A percentile compares a stretch with the other conserved stretches of the same genome.
These are phyloP conservation scores for Amphilophus citrinellus DNA, from an alignment of 2,113 vertebrate genomes.

Conservation along the genomic window DNA sequence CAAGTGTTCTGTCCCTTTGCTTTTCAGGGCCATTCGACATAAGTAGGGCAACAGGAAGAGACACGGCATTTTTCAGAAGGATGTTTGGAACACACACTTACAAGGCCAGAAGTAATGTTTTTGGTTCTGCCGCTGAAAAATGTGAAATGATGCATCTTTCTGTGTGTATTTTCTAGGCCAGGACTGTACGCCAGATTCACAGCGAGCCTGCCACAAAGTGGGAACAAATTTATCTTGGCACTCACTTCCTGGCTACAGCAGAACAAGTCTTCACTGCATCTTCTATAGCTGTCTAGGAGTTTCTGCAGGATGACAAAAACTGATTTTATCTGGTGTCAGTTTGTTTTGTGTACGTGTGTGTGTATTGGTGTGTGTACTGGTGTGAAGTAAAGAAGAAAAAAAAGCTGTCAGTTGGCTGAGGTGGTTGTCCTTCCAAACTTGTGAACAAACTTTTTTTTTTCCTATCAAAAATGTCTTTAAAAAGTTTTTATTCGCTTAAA, in stretches of 20 bases:
- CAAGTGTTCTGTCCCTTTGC: background rate
- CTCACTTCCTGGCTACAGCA: constrained; percentile 40
- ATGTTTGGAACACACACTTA: constrained; percentile 19
- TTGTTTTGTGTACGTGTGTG: background rate
- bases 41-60: constrained; percentile 59
- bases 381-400: background rate
- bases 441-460: background rate
- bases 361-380: background rate
- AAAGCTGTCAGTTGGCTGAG: constrained; percentile 14
- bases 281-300: constrained; percentile 33
- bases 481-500: constrained; percentile 27
- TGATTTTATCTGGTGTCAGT: constrained; percentile 43
- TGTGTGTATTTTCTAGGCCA: constrained; percentile 54
- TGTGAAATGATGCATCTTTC: constrained; percentile 43
- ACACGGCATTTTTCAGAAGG: constrained; percentile 33
- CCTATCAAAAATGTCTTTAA: background rate
- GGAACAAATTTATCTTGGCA: constrained; percentile 68
- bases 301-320: constrained; percentile 17
- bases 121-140: constrained; percentile 47
- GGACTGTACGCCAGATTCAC: constrained; percentile 49
- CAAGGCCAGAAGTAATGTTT: constrained; percentile 40
- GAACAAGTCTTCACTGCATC: constrained; percentile 44
- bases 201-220: constrained; percentile 24
- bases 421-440: constrained; percentile 7
- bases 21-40: constrained; percentile 17